Conservation (phyloP, 2,113 vertebrate species). For the Erinaceus europaeus region DNA sequence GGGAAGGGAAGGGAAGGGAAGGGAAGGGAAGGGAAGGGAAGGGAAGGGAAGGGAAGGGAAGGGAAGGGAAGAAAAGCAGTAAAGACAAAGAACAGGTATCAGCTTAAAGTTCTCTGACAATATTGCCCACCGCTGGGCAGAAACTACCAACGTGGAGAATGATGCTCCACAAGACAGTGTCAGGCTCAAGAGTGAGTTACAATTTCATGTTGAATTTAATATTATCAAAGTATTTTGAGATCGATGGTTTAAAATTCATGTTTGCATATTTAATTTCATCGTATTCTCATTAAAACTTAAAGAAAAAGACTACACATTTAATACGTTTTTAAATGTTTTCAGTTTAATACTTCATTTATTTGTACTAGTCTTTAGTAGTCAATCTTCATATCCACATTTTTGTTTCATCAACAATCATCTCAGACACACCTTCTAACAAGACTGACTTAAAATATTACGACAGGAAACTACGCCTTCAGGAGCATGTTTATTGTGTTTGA, state of each 20-base stretch:
- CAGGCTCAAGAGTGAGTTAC: background rate
- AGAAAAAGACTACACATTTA: constrained; percentile 48
- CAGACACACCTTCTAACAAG: constrained; percentile 81
- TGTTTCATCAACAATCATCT: constrained; percentile 80
- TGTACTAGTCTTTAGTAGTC: constrained; percentile 76
- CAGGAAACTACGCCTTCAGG: constrained; percentile 88
- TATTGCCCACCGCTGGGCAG: background rate
- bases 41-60: too few species aligned
- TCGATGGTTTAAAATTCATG: constrained; percentile 46
- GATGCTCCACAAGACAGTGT: constrained; percentile 5
- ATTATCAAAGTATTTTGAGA: constrained; percentile 32
- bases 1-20: too few species aligned
- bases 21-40: too few species aligned
- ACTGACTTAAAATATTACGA: constrained; percentile 84
- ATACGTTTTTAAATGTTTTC: constrained; percentile 58
- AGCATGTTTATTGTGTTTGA: constrained; percentile 94
- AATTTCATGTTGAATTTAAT: constrained; percentile 17
- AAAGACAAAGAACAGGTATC: background rate
- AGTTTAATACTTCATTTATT: constrained; percentile 76
- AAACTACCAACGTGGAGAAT: constrained; percentile 29
- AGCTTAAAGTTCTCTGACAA: constrained; percentile 33
- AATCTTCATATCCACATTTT: constrained; percentile 70
- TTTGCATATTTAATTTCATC: constrained; percentile 43
- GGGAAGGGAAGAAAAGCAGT: too few species aligned
- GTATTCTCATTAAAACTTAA: constrained; percentile 25